These are phyloP conservation scores for Pollenia amentaria DNA, from an alignment of 2,888 invertebrate species.

Conservation along the genomic window DNA sequence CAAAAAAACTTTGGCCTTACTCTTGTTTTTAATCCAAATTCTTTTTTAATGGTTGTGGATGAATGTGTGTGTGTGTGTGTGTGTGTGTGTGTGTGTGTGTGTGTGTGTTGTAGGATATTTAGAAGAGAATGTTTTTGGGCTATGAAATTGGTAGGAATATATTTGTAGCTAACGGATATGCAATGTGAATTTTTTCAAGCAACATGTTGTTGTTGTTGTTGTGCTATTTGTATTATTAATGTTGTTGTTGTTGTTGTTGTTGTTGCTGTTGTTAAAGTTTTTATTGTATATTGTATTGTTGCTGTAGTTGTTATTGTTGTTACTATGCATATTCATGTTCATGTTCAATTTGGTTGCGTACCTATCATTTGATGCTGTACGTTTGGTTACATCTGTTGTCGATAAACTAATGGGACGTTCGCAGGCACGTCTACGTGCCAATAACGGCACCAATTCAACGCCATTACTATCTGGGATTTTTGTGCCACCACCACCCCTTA, in stretches of 20 bases:
- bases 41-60: background rate
- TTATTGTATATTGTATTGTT: constrained; percentile 74
- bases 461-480: constrained; percentile 86
- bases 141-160: background rate
- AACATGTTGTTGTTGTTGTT: constrained; percentile 78
- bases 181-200: constrained; percentile 84
- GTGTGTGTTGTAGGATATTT: background rate
- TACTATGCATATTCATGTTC: constrained; percentile 71
- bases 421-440: constrained; percentile 88
- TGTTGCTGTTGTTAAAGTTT: constrained; percentile 64
- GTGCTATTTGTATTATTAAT: constrained; percentile 67
- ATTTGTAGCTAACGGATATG: constrained; percentile 81
- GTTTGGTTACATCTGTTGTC: constrained; percentile 86
- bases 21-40: constrained; percentile 24
- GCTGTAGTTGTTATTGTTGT: constrained; percentile 77
- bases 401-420: constrained; percentile 86
- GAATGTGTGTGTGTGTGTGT: background rate
- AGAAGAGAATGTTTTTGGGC: background rate
- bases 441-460: constrained; percentile 90
- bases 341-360: constrained; percentile 81
- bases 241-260: constrained; percentile 61
- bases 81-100: background rate
- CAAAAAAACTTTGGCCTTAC: background rate
- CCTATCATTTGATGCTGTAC: constrained; percentile 84
- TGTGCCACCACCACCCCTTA: constrained; percentile 27